phyloP scores from a whole-genome alignment of 2,888 invertebrate genomes.

The Sarcophaga variegata region DNA sequence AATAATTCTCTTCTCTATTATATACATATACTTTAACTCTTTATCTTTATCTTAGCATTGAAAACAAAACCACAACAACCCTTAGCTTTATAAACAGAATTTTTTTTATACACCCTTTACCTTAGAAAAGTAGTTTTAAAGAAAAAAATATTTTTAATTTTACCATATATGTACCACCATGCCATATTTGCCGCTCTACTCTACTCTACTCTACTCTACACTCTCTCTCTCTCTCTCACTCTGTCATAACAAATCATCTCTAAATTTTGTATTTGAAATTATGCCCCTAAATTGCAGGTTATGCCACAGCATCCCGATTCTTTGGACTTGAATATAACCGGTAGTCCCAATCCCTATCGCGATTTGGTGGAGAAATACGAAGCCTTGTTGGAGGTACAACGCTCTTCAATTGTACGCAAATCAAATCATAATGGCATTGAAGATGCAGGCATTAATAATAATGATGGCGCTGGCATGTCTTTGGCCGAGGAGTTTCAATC shows the following conservation, averaged over 20 bases:
- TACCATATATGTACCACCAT: too few relatives aligned
- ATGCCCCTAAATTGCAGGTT: constrained; percentile 72
- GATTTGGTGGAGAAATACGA: constrained; percentile 93
- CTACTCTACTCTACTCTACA: too few relatives aligned
- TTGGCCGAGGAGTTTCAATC: constrained; percentile 87
- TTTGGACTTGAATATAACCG: constrained; percentile 79
- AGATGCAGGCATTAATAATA: constrained; percentile 74
- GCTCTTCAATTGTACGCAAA: constrained; percentile 84
- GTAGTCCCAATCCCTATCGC: constrained; percentile 86
- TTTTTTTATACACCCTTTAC: too few relatives aligned
- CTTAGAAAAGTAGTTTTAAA: background rate
- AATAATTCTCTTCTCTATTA: constrained; percentile 9
- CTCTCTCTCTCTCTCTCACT: too few relatives aligned
- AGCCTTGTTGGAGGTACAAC: constrained; percentile 89
- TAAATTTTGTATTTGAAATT: too few relatives aligned
- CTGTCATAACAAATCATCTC: too few relatives aligned
- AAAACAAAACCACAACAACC: background rate
- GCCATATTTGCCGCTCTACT: too few relatives aligned
- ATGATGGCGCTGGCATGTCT: constrained; percentile 75
- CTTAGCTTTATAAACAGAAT: background rate
- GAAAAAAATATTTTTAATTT: constrained; percentile 13
- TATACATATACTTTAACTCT: background rate
- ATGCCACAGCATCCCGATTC: constrained; percentile 74
- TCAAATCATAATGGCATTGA: constrained; percentile 81
- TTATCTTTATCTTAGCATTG: background rate